A percentile compares a stretch with the other conserved stretches of the same genome.
Evolutionary conservation across 2,797 vertebrate genomes (phyloP).

Genomic region (Notolepis coatsorum): DNA sequence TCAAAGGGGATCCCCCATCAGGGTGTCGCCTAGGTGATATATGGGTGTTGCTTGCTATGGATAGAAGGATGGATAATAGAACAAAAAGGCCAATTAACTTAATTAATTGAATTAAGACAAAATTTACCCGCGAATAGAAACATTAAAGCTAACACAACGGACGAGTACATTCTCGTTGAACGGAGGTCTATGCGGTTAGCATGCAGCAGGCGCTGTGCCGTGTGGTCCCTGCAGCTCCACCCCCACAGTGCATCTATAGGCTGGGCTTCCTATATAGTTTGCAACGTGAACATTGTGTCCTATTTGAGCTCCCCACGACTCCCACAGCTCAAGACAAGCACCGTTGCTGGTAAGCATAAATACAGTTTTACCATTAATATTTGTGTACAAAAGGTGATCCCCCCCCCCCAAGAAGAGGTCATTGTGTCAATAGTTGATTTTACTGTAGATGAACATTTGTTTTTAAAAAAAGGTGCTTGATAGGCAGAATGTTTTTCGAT

Average conservation of each 20-base stretch:
- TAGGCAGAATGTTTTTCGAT: too few species aligned
- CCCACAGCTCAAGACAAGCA: not conserved
- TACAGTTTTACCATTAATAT: accelerated
- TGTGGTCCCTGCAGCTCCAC: slow-evolving; percentile 33
- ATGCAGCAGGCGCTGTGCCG: not conserved
- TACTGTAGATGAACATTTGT: too few species aligned
- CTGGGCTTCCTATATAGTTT: slow-evolving; percentile 58
- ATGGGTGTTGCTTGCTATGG: too few species aligned
- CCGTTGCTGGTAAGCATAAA: slow-evolving; percentile 48
- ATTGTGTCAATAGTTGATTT: too few species aligned
- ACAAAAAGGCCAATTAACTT: not conserved
- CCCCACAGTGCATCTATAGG: slow-evolving; percentile 41
- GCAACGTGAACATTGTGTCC: slow-evolving; percentile 30
- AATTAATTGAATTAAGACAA: not conserved
- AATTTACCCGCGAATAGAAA: not conserved
- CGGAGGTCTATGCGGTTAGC: slow-evolving; percentile 17
- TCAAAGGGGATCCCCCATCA: too few species aligned
- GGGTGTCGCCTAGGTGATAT: too few species aligned
- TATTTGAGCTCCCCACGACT: not conserved
- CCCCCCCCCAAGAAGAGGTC: too few species aligned
- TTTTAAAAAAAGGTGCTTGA: too few species aligned
- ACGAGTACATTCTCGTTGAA: slow-evolving; percentile 29
- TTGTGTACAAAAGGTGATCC: not conserved
- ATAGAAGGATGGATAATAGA: too few species aligned
- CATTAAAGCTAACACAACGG: not conserved